These are phyloP conservation scores for Neosalanx taihuensis DNA, from an alignment of 2,797 vertebrate species.

Conservation along the genomic window DNA sequence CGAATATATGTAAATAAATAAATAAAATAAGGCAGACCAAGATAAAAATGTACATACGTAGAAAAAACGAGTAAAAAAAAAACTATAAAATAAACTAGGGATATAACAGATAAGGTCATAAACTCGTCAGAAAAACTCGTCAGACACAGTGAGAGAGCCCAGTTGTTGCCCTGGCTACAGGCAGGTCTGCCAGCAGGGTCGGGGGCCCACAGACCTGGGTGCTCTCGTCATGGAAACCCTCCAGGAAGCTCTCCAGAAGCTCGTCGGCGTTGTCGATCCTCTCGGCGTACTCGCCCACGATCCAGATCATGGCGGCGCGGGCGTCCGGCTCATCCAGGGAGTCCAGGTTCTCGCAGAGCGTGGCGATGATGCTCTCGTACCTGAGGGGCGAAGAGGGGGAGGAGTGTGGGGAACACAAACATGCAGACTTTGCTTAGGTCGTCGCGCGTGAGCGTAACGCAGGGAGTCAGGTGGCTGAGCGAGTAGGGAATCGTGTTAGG, in stretches of 20 bases:
- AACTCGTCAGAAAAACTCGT: too few species aligned
- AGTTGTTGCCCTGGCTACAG: background rate
- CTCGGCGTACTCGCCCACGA: slow-evolving; percentile 96
- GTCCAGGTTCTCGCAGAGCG: slow-evolving; percentile 95
- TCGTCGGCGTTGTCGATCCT: slow-evolving; percentile 98
- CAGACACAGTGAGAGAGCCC: background rate
- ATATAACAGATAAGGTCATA: too few species aligned
- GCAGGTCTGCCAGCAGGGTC: background rate
- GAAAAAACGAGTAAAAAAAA: too few species aligned
- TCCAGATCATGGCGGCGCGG: slow-evolving; percentile 99
- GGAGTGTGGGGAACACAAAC: background rate
- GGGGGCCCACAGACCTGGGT: slow-evolving; percentile 80
- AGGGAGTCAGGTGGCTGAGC: too few species aligned
- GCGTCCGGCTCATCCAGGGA: slow-evolving; percentile 97
- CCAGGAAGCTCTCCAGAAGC: slow-evolving; percentile 94
- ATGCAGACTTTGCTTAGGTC: background rate
- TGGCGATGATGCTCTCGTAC: slow-evolving; percentile 99
- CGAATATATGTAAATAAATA: too few species aligned
- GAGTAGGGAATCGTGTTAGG: too few species aligned
- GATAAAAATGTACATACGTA: too few species aligned
- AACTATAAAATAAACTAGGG: too few species aligned
- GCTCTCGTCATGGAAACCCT: slow-evolving; percentile 98
- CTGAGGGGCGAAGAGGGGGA: slow-evolving; percentile 54
- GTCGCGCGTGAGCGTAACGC: background rate
- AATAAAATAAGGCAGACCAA: too few species aligned